Evolutionary conservation across 1,140 invertebrate genomes (phyloP), one percentile per base, ranked within the genome.

Genomic region (Drosophila azteca): DNA sequence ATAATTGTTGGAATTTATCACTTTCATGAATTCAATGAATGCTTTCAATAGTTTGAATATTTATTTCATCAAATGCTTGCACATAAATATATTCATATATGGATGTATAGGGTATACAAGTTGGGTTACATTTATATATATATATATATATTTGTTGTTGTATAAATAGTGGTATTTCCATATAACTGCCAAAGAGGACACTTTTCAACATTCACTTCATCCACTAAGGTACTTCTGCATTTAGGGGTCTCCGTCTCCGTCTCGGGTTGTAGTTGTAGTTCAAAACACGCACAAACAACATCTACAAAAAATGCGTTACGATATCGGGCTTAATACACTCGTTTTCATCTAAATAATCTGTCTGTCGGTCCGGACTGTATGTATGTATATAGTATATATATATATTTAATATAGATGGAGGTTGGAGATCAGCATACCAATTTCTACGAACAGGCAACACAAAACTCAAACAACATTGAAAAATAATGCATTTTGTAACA

Each of bases 161-260:
- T 79, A 75, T 79, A 71, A 81, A 83, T 79, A 76, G 60, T 77
- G 73, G 70, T 79, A 76, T 62, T 63, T 65, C 41, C 68, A 62
- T 41, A 49, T 75, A 59, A 74, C 72, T 58, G 71, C 80, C 81
- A 76, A 76, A 71, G 59, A 68, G 71, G 64, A 76, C 72, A 65
- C 49, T 49, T 52, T 85, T 68, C 61, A 63, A 77, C 79, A 84
- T 77, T 11, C 9, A 35, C 35, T 39, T 39, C 11, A 77, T 73
- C 77, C 72, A 82, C 62, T 78, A 87, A 87, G 82, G 82, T 87
- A 87, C 82, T 78, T 67, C 61, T 82, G 78, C 83, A 77, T 65
- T 81, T 69, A 85, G 87, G 73, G 60, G 44, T 81, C 17, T 20
- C 17, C 17, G 44, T 81, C 17, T 20, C 17, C 17, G 17, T 20